phyloP scores from a whole-genome alignment of 2,113 vertebrate species.

The Siniperca knerii region DNA sequence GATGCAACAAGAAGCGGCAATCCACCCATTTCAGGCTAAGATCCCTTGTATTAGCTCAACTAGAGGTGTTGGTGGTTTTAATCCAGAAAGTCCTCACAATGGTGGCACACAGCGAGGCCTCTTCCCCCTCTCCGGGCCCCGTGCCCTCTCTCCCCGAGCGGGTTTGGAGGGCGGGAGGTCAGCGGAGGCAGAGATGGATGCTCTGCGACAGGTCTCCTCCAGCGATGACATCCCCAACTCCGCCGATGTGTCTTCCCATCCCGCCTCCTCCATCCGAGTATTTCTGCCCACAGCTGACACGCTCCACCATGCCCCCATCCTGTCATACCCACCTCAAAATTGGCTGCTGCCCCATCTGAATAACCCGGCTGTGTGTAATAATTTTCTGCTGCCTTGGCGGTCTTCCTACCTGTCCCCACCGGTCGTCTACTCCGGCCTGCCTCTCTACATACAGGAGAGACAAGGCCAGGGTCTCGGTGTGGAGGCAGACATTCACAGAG shows the following conservation, averaged over 20 bases:
- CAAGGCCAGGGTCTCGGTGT: conserved; percentile 15
- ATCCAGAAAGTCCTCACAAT: neutral
- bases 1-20: conserved; percentile 16
- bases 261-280: neutral
- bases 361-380: conserved; percentile 31
- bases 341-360: conserved; percentile 60
- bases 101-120: conserved; percentile 12
- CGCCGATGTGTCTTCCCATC: neutral
- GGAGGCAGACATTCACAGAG: conserved; percentile 33
- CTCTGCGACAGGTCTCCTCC: conserved; percentile 61
- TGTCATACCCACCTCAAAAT: conserved; percentile 29
- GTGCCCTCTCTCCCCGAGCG: neutral
- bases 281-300: conserved; percentile 12
- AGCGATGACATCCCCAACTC: conserved; percentile 42
- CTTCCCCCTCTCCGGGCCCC: neutral
- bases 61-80: neutral
- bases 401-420: conserved; percentile 42
- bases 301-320: conserved; percentile 1
- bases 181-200: conserved; percentile 27
- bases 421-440: conserved; percentile 56
- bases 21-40: neutral
- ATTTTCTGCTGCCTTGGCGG: conserved; percentile 70
- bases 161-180: neutral
- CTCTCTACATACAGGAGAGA: conserved; percentile 51
- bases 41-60: conserved; percentile 14